Conservation (phyloP, 2,113 vertebrate genomes). For the Syngnathus floridae region DNA sequence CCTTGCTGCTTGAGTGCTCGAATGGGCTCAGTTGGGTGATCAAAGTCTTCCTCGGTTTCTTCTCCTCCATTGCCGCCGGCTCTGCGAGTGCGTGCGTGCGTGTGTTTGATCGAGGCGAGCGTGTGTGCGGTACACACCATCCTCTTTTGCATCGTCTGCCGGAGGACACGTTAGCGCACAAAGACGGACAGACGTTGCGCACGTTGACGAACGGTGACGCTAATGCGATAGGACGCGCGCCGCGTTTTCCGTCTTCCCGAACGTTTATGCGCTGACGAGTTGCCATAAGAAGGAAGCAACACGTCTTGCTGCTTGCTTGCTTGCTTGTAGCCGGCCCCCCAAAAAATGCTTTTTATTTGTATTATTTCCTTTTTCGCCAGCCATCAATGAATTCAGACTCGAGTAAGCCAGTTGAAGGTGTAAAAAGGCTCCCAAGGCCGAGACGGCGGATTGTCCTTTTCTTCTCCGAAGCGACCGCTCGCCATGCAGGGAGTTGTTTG, state of each 20-base stretch:
- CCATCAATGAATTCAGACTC: neutral
- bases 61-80: conserved; percentile 64
- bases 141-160: conserved; percentile 51
- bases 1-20: conserved; percentile 66
- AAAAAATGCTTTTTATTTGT: too few relatives aligned
- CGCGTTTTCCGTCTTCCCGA: conserved; percentile 46
- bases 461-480: neutral
- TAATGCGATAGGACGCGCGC: conserved; percentile 47
- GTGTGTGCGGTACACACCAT: conserved; percentile 27
- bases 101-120: conserved; percentile 11
- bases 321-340: too few relatives aligned
- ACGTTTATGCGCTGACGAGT: conserved; percentile 48
- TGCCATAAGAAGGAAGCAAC: neutral
- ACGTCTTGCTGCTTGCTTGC: neutral
- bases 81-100: conserved; percentile 31
- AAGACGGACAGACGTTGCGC: conserved; percentile 3
- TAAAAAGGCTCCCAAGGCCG: neutral
- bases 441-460: neutral
- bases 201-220: conserved; percentile 20
- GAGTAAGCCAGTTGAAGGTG: neutral
- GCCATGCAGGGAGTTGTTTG: conserved; percentile 14
- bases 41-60: conserved; percentile 67
- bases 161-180: conserved; percentile 25
- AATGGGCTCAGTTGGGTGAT: conserved; percentile 68
- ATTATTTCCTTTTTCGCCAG: neutral